Percentiles rank a stretch among this genome's conserved stretches.
These are phyloP conservation scores for Drosophila leontia DNA, from an alignment of 1,140 invertebrate species.

Conservation along the genomic window DNA sequence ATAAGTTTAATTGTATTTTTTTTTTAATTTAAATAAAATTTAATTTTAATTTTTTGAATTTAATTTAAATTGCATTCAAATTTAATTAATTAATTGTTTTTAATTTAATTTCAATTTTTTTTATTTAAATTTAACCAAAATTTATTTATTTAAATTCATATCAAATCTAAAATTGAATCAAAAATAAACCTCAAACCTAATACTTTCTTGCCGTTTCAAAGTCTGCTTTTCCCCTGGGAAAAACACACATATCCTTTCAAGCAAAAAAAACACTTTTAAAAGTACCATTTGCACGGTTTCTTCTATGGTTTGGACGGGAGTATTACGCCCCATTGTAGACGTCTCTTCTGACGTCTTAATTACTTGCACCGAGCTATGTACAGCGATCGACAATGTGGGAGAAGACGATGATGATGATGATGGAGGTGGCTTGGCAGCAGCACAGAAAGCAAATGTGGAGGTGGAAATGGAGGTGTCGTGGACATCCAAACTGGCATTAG, in stretches of 20 bases:
- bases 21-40: too few species aligned
- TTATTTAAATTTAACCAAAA: too few species aligned
- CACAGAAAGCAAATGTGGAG: slow-evolving; percentile 45
- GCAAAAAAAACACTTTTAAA: slow-evolving; percentile 13
- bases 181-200: background rate
- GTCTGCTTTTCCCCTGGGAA: background rate
- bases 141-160: too few species aligned
- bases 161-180: too few species aligned
- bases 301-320: slow-evolving; percentile 9
- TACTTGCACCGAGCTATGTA: slow-evolving; percentile 46
- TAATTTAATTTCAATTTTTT: too few species aligned
- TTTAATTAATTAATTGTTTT: too few species aligned
- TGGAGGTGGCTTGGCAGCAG: slow-evolving; percentile 22
- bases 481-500: slow-evolving; percentile 18
- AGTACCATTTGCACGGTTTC: slow-evolving; percentile 66
- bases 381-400: slow-evolving; percentile 28
- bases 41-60: too few species aligned
- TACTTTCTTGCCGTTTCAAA: slow-evolving; percentile 58
- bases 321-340: slow-evolving; percentile 20
- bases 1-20: too few species aligned
- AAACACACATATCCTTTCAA: background rate
- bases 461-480: slow-evolving; percentile 20
- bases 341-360: slow-evolving; percentile 40
- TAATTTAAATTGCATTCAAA: too few species aligned
- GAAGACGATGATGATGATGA: slow-evolving; percentile 41